phyloP scores from a whole-genome alignment of 2,797 vertebrate genomes.

The Notolabrus celidotus region DNA sequence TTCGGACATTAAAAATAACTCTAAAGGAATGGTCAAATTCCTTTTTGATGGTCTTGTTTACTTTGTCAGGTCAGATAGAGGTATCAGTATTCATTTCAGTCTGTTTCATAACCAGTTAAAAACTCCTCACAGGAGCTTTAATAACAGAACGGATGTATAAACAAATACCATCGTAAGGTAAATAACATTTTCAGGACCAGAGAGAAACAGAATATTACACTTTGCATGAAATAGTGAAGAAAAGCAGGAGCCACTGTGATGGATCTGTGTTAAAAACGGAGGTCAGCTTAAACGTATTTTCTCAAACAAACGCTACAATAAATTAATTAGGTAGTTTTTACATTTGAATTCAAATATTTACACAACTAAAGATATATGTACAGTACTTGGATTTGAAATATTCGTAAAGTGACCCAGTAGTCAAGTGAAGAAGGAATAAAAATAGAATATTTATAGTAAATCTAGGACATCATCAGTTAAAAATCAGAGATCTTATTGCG shows the following conservation, averaged over 20 bases:
- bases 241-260: slow-evolving; percentile 11
- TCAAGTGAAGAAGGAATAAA: slow-evolving; percentile 6
- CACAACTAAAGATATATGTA: slow-evolving; percentile 24
- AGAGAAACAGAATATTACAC: slow-evolving; percentile 2
- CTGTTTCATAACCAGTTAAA: no score
- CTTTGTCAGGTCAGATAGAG: no score
- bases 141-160: slow-evolving; percentile 31
- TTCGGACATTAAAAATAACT: no score
- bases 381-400: slow-evolving; percentile 34
- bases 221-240: slow-evolving; percentile 2
- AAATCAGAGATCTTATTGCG: slow-evolving; percentile 7
- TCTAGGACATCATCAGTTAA: slow-evolving; percentile 15
- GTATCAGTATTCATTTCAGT: no score
- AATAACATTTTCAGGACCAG: slow-evolving; percentile 21
- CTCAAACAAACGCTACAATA: slow-evolving; percentile 4
- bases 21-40: no score
- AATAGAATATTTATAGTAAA: background rate
- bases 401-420: slow-evolving; percentile 14
- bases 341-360: slow-evolving; percentile 18
- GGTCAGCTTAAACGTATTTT: slow-evolving; percentile 18
- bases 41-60: no score
- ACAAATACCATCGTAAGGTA: slow-evolving; percentile 30
- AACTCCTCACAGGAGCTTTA: no score
- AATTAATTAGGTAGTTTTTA: slow-evolving; percentile 16
- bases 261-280: slow-evolving; percentile 26